phyloP scores from a whole-genome alignment of 2,113 vertebrate species.

The Thinocorus orbignyianus region DNA sequence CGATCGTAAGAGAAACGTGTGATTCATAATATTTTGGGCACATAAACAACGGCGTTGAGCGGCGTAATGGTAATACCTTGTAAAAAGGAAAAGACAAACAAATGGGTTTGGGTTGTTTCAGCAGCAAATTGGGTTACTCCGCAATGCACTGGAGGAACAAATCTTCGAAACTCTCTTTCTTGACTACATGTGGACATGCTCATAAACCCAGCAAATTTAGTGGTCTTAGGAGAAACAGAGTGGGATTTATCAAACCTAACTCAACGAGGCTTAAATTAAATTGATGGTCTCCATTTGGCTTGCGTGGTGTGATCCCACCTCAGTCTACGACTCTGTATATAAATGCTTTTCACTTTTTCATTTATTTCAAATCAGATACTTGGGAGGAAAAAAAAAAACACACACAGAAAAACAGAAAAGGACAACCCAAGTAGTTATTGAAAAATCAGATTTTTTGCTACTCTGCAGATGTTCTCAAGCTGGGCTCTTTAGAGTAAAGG shows the following conservation, averaged over 20 bases:
- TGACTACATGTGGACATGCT: not conserved
- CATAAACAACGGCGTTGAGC: rapidly evolving
- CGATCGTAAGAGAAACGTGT: rapidly evolving
- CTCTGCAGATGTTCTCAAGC: not conserved
- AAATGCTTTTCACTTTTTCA: constrained; percentile 10
- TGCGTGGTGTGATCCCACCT: not conserved
- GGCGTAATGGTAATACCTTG: not conserved
- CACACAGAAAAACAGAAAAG: not conserved
- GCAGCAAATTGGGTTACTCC: not conserved
- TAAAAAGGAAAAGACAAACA: not conserved
- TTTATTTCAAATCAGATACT: not conserved
- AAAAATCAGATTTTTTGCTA: not conserved
- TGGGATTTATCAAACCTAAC: not conserved
- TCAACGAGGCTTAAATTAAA: not conserved
- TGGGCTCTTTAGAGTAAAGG: not conserved
- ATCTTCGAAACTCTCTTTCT: not conserved
- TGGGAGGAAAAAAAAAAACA: not conserved
- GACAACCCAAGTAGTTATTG: not conserved
- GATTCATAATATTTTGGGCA: not conserved
- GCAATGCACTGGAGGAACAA: not conserved
- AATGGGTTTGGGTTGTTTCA: not conserved
- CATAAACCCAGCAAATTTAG: not conserved
- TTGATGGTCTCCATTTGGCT: not conserved
- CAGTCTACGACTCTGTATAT: not conserved
- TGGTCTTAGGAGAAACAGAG: not conserved